Evolutionary conservation across 1,140 invertebrate species (phyloP).

Genomic region (Drosophila arizonae): DNA sequence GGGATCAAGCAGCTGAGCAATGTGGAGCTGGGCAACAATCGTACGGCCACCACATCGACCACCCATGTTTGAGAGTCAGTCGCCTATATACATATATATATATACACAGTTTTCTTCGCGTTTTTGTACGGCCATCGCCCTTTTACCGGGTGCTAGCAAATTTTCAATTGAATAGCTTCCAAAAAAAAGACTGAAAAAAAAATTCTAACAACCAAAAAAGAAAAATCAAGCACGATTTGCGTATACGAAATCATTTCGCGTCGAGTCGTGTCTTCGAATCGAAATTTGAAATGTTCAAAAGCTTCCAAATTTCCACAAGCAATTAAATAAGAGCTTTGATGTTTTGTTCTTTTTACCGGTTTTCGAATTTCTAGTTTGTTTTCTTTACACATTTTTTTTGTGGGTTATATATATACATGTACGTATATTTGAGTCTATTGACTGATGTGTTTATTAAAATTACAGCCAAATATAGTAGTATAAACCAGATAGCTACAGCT

Average conservation of each 20-base stretch:
- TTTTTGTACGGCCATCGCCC: not conserved
- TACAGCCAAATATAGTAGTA: too few relatives aligned
- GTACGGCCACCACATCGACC: not conserved
- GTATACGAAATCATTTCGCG: not conserved
- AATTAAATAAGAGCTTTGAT: constrained; percentile 28
- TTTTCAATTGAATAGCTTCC: not conserved
- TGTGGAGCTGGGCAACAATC: not conserved
- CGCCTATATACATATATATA: not conserved
- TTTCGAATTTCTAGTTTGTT: not conserved
- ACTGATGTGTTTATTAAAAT: too few relatives aligned
- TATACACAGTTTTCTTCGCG: not conserved
- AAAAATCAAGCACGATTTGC: not conserved
- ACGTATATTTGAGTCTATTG: too few relatives aligned
- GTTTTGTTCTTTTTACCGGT: constrained; percentile 36
- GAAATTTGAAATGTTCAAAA: constrained; percentile 37
- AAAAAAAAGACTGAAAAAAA: not conserved
- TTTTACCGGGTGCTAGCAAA: not conserved
- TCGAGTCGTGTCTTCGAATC: constrained; percentile 11
- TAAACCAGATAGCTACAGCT: too few relatives aligned
- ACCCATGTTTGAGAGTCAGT: not conserved
- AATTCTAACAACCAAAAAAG: not conserved
- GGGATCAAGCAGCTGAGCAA: not conserved
- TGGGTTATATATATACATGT: too few relatives aligned
- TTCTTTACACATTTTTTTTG: not conserved
- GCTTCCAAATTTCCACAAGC: constrained; percentile 29